Percentiles rank a stretch among this genome's conserved stretches.
Evolutionary conservation across 2,797 vertebrate species (phyloP).

Genomic region (Artibeus lituratus): DNA sequence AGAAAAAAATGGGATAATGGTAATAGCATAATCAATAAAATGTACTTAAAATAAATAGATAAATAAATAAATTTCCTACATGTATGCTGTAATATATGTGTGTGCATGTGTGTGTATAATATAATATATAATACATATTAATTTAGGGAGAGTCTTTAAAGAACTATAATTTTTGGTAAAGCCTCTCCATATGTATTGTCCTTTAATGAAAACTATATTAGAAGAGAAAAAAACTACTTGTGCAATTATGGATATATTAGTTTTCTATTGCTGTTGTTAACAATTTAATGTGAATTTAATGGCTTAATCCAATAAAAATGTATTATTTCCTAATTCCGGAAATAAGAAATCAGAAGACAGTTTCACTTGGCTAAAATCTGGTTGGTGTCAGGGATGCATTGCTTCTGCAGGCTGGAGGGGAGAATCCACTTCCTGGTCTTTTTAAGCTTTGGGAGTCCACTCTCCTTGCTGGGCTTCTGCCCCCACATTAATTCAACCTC

Average conservation of each 20-base stretch:
- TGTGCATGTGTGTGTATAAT: too few relatives aligned
- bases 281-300: not conserved
- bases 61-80: not conserved
- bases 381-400: not conserved
- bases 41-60: too few relatives aligned
- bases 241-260: not conserved
- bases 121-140: not conserved
- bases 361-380: not conserved
- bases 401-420: not conserved
- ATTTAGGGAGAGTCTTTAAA: not conserved
- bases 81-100: constrained; percentile 8
- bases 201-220: not conserved
- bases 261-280: not conserved
- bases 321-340: not conserved
- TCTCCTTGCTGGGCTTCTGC: not conserved
- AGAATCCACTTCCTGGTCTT: not conserved
- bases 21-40: too few relatives aligned
- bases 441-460: not conserved
- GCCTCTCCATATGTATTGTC: not conserved
- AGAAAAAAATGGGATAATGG: too few relatives aligned
- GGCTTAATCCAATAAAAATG: not conserved
- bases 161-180: not conserved
- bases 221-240: not conserved
- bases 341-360: not conserved
- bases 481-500: not conserved